Conservation (phyloP, 92 coral and sea anemone species). For the Actinostola sp. region DNA sequence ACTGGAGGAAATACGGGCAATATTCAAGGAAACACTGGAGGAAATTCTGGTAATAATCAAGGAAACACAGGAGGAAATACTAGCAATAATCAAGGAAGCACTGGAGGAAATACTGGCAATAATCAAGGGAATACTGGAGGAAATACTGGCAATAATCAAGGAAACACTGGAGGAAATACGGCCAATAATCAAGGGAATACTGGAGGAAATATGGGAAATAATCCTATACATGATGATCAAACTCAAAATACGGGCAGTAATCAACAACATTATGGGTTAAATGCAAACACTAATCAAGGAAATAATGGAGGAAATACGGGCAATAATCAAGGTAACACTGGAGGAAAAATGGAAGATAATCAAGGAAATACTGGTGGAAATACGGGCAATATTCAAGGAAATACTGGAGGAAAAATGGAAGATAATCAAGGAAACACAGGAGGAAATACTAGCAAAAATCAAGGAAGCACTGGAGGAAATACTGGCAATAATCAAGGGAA, state of each 20-base stretch:
- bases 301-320: neutral
- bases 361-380: neutral
- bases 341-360: neutral
- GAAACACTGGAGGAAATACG: too few species aligned
- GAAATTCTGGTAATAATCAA: neutral
- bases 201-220: too few species aligned
- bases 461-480: neutral
- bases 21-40: neutral
- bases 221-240: too few species aligned
- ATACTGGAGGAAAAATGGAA: neutral
- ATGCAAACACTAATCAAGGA: neutral
- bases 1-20: neutral
- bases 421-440: constrained; percentile 6
- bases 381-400: neutral
- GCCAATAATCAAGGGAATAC: too few species aligned
- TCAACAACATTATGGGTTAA: neutral
- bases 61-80: neutral
- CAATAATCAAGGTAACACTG: neutral
- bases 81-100: neutral
- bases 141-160: too few species aligned
- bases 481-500: neutral
- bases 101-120: neutral
- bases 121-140: constrained; percentile 10
- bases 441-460: neutral
- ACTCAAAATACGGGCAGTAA: constrained; percentile 1